Percentiles rank a stretch among this genome's conserved stretches.
Conservation (phyloP, 2,888 invertebrate species). For the Geotrupes spiniger region DNA sequence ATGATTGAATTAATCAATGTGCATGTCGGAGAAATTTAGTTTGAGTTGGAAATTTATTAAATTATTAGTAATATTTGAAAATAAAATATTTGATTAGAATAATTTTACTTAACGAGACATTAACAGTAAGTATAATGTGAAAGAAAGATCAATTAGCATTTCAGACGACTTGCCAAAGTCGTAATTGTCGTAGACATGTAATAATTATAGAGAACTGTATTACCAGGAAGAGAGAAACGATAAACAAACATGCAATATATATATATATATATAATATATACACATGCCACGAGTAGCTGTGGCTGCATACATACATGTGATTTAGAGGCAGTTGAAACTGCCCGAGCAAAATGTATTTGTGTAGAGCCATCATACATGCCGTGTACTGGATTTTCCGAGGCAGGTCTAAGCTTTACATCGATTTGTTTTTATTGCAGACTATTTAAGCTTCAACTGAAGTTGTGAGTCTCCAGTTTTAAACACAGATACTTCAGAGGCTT, state of each 20-base stretch:
- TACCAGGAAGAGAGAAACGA: slow-evolving; percentile 29
- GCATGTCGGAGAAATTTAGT: too few species aligned
- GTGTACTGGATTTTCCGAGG: slow-evolving; percentile 46
- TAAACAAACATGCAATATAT: slow-evolving; percentile 34
- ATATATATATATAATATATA: slow-evolving; percentile 24
- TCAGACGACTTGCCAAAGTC: neutral
- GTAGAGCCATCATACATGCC: slow-evolving; percentile 49
- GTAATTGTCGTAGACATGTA: too few species aligned
- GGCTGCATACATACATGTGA: slow-evolving; percentile 45
- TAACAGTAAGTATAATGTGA: too few species aligned
- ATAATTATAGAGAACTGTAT: slow-evolving; percentile 23
- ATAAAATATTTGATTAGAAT: too few species aligned
- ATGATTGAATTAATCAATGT: too few species aligned
- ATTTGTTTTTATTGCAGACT: slow-evolving; percentile 42
- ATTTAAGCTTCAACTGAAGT: slow-evolving; percentile 34
- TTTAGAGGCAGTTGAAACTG: slow-evolving; percentile 43
- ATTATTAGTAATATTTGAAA: too few species aligned
- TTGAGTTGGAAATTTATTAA: too few species aligned
- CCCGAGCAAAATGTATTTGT: slow-evolving; percentile 50
- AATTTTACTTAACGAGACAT: too few species aligned
- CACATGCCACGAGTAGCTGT: slow-evolving; percentile 45
- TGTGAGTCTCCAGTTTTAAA: slow-evolving; percentile 22
- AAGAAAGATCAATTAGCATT: neutral
- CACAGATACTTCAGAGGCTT: slow-evolving; percentile 27
- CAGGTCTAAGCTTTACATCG: slow-evolving; percentile 45